phyloP scores from a whole-genome alignment of 2,888 invertebrate species.

The Palloptera scutellata region DNA sequence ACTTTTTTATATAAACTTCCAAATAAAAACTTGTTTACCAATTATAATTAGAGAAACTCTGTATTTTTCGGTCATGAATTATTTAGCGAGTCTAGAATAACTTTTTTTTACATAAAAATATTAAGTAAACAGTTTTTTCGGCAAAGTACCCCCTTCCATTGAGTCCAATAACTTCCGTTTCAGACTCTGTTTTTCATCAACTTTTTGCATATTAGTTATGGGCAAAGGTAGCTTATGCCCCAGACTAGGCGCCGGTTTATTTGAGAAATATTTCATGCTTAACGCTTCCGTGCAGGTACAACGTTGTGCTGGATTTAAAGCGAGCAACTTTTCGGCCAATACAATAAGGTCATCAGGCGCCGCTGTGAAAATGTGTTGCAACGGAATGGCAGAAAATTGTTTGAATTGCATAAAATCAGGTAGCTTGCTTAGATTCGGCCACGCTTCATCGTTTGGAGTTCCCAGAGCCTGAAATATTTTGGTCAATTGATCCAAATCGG shows the following conservation, averaged over 20 bases:
- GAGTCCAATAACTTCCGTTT: constrained; percentile 74
- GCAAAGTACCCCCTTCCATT: constrained; percentile 69
- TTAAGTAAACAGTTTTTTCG: constrained; percentile 65
- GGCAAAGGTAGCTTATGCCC: constrained; percentile 79
- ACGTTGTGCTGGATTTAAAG: constrained; percentile 83
- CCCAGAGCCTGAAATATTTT: constrained; percentile 96
- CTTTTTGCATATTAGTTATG: constrained; percentile 46
- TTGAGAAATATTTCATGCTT: constrained; percentile 89
- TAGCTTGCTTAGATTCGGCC: constrained; percentile 84
- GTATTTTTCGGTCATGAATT: neutral
- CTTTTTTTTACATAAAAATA: neutral
- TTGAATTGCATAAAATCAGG: constrained; percentile 96
- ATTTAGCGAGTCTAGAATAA: constrained; percentile 23
- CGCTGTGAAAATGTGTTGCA: constrained; percentile 94
- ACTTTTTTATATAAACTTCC: too few species aligned
- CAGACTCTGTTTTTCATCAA: constrained; percentile 68
- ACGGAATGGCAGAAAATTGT: constrained; percentile 80
- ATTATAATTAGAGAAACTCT: neutral
- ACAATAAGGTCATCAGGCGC: constrained; percentile 90
- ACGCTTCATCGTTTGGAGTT: constrained; percentile 89
- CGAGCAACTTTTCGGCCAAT: constrained; percentile 78
- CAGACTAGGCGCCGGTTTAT: constrained; percentile 86
- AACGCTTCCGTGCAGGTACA: constrained; percentile 85
- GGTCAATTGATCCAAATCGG: constrained; percentile 95
- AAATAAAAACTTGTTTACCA: neutral